phyloP scores from a whole-genome alignment of 2,797 vertebrate species.

The Rhinogobio ventralis region DNA sequence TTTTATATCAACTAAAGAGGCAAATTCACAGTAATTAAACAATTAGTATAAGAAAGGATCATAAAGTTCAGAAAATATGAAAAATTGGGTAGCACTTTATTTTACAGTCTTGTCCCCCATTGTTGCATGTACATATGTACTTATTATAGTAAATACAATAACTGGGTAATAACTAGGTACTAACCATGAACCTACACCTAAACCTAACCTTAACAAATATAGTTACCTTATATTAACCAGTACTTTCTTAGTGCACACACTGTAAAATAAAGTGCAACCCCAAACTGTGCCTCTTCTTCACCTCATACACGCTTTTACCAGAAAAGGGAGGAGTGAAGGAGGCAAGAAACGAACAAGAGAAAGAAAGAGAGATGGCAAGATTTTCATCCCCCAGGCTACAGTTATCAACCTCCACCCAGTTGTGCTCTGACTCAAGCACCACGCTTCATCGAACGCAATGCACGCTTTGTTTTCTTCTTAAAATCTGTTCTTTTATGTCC shows the following conservation, averaged over 20 bases:
- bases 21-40: no score
- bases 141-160: neutral
- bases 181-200: neutral
- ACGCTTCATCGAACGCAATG: constrained; percentile 8
- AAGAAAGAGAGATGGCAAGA: constrained; percentile 29
- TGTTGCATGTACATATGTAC: no score
- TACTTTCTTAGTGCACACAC: neutral
- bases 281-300: constrained; percentile 18
- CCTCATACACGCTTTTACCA: constrained; percentile 39
- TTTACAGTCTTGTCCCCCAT: neutral
- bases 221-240: neutral
- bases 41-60: no score
- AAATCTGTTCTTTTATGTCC: constrained; percentile 49
- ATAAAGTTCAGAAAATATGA: no score
- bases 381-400: constrained; percentile 77
- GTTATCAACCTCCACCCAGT: constrained; percentile 79
- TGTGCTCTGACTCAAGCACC: constrained; percentile 28
- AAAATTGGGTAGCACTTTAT: neutral
- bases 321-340: constrained; percentile 40
- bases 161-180: neutral
- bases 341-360: neutral
- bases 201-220: neutral
- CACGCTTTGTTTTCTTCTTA: constrained; percentile 66
- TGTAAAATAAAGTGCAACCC: neutral
- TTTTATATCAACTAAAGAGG: neutral